Percentiles rank a stretch among this genome's conserved stretches.
phyloP scores from a whole-genome alignment of 2,888 invertebrate genomes.

The Diabrotica balteata region DNA sequence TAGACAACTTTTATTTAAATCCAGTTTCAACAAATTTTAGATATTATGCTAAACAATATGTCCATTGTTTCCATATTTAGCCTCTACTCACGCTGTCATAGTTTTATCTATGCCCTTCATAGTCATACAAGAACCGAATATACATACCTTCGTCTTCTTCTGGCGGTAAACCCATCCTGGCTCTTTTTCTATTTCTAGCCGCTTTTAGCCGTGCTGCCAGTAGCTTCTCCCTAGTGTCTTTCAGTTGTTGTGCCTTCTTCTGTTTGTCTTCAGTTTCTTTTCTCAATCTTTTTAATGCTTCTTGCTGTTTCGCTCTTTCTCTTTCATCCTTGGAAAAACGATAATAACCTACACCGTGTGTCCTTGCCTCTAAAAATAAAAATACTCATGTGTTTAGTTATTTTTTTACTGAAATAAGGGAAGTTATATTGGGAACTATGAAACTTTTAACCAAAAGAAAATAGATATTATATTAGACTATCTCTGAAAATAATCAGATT shows the following conservation, averaged over 20 bases:
- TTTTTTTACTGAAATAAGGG: not conserved
- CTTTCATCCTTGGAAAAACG: slow-evolving; percentile 87
- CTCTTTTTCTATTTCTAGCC: slow-evolving; percentile 76
- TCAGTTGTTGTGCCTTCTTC: slow-evolving; percentile 67
- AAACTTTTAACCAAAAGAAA: too few species aligned
- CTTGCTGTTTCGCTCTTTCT: slow-evolving; percentile 81
- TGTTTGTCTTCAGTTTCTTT: slow-evolving; percentile 75
- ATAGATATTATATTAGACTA: too few species aligned
- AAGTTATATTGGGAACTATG: too few species aligned
- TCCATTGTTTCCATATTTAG: too few species aligned
- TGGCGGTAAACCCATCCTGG: slow-evolving; percentile 75
- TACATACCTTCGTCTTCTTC: slow-evolving; percentile 58
- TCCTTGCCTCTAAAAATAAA: slow-evolving; percentile 76
- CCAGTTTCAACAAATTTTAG: too few species aligned
- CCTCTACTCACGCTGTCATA: too few species aligned
- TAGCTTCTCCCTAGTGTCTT: slow-evolving; percentile 70
- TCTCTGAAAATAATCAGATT: not conserved
- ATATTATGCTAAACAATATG: too few species aligned
- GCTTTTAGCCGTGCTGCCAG: slow-evolving; percentile 75
- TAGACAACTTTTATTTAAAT: too few species aligned
- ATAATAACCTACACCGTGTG: slow-evolving; percentile 92
- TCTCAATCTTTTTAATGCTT: slow-evolving; percentile 74
- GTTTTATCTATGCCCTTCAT: too few species aligned
- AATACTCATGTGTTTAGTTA: slow-evolving; percentile 23
- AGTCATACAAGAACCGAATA: too few species aligned